Base-by-base conservation (phyloP, 2,797 vertebrate genomes). In the Cuculus canorus region DNA sequence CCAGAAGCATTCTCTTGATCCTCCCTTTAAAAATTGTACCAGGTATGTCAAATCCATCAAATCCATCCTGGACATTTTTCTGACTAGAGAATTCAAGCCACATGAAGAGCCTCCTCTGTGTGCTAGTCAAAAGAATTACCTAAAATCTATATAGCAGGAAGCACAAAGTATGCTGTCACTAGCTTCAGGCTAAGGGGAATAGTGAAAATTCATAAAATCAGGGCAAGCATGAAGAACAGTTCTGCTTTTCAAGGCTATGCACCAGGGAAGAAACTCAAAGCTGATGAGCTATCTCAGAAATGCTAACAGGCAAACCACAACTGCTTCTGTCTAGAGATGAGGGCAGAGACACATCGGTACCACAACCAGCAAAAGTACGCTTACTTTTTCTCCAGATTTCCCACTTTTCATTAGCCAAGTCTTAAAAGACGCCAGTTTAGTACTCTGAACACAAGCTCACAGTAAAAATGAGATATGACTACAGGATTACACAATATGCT, bases 11-110 rank as follows among this genome's bases (percentile, higher is more conserved):
- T 88, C n/a, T 61, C 60, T 69, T 90, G 81, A 95, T 92, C 63
- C 43, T 92, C 43, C 59, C 71, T 92, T 95, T 93, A 77, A 86
- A 92, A 94, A 85, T 11, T 8, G 2, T 72, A 87, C 35, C 68
- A 86, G 86, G 48, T 85, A 80, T 71, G 92, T 95, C 90, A 94
- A 92, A 93, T 90, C 86, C 85, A 76, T 93, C 92, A 94, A 88
- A 93, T 57, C 66, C 75, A 77, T 64, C 64, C 68, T 33, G 63
- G 71, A 84, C 50, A 73, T 92, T 93, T 92, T 93, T 92, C 85
- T 91, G 80, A 88, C 93, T 91, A 77, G 88, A 93, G 85, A 93
- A 95, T 93, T 90, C 77, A 84, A 86, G 88, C 86, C 66, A 60
- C 60, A 92, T 72, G 79, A 95, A 95, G 66, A 81, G 69, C 71